Conservation (phyloP, 2,888 invertebrate species). For the Galerucella pusilla region DNA sequence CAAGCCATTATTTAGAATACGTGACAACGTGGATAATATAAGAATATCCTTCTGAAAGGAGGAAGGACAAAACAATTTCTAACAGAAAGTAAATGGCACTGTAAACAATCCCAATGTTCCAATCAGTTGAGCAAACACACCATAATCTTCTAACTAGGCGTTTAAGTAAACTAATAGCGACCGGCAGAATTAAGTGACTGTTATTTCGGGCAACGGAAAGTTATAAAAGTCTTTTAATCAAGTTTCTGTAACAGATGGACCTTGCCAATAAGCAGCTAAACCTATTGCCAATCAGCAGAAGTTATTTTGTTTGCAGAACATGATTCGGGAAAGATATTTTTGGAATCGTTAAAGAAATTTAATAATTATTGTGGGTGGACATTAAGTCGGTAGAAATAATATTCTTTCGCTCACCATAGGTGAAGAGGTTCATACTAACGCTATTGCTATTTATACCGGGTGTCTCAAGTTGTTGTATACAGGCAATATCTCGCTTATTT, state of each 20-base stretch:
- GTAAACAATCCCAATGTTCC: slow-evolving; percentile 45
- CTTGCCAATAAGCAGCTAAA: slow-evolving; percentile 57
- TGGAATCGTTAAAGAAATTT: background rate
- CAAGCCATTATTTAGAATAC: background rate
- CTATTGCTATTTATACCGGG: too few species aligned
- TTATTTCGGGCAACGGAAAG: slow-evolving; percentile 38
- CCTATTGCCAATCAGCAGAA: slow-evolving; percentile 59
- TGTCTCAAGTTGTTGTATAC: too few species aligned
- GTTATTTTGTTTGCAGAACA: slow-evolving; percentile 60
- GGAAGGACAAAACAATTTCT: background rate
- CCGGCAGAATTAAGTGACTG: slow-evolving; percentile 48
- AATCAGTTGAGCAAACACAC: slow-evolving; percentile 57
- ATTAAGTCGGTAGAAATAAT: background rate
- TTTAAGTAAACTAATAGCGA: slow-evolving; percentile 52
- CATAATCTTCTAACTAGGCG: slow-evolving; percentile 43
- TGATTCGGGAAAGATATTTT: slow-evolving; percentile 45
- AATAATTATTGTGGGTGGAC: background rate
- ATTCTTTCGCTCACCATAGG: too few species aligned
- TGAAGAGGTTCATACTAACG: too few species aligned
- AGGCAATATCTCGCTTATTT: too few species aligned
- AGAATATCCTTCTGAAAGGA: slow-evolving; percentile 4
- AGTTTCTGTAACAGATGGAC: slow-evolving; percentile 54
- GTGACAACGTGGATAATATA: background rate
- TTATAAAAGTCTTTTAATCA: slow-evolving; percentile 54
- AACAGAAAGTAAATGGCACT: slow-evolving; percentile 2